Percentiles rank a stretch among this genome's conserved stretches.
Conservation (phyloP, 2,888 invertebrate species). For the Hypolimnas misippus region DNA sequence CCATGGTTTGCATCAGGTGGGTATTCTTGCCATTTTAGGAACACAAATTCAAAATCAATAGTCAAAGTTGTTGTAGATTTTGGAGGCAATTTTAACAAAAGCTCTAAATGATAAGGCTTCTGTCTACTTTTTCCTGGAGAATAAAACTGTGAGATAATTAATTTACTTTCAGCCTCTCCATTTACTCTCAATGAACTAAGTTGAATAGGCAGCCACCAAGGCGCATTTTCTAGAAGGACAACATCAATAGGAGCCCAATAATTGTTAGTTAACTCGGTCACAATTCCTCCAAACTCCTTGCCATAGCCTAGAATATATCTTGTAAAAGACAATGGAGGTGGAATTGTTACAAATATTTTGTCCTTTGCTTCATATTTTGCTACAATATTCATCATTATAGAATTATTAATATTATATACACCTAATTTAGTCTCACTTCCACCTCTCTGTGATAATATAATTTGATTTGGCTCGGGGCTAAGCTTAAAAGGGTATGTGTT, state of each 20-base stretch:
- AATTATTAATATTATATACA: constrained; percentile 87
- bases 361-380: constrained; percentile 80
- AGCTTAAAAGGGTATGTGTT: constrained; percentile 85
- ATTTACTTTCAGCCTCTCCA: constrained; percentile 84
- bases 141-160: constrained; percentile 80
- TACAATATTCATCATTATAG: constrained; percentile 88
- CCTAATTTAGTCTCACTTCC: constrained; percentile 87
- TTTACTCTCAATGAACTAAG: constrained; percentile 92
- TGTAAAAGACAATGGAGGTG: constrained; percentile 89
- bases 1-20: constrained; percentile 99
- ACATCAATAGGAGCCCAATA: constrained; percentile 90
- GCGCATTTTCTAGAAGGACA: constrained; percentile 94
- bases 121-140: constrained; percentile 92
- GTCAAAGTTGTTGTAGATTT: constrained; percentile 91
- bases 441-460: constrained; percentile 86
- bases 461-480: constrained; percentile 84
- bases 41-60: constrained; percentile 97
- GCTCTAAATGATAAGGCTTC: constrained; percentile 94
- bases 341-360: constrained; percentile 77
- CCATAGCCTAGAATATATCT: constrained; percentile 95
- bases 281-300: constrained; percentile 95
- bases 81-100: constrained; percentile 91
- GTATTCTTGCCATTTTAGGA: constrained; percentile 99
- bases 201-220: constrained; percentile 95
- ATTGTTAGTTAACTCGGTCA: constrained; percentile 92